Evolutionary conservation across 1,140 invertebrate genomes (phyloP).

Genomic region (Cotesia chilonis): DNA sequence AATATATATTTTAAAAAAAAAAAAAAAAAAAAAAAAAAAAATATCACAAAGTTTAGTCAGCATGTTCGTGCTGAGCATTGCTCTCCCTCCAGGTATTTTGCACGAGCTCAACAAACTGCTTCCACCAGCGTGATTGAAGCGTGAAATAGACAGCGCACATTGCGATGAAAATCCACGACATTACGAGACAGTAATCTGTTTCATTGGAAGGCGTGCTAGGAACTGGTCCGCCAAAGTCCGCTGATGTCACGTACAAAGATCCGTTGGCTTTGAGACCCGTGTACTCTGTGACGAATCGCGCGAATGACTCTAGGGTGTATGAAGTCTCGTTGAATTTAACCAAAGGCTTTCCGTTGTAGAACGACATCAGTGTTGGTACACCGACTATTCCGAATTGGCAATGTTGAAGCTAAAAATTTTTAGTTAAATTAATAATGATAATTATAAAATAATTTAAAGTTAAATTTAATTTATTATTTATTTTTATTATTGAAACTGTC

Average conservation of each 20-base stretch:
- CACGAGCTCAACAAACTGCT: conserved; percentile 82
- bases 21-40: conserved; percentile 19
- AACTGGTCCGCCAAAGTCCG: conserved; percentile 83
- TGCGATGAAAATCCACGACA: conserved; percentile 88
- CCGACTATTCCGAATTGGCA: conserved; percentile 93
- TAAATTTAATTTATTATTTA: too few species aligned
- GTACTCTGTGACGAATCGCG: conserved; percentile 81
- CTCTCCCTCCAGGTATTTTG: conserved; percentile 91
- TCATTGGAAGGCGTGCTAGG: conserved; percentile 75
- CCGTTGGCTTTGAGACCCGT: conserved; percentile 76
- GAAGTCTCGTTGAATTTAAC: conserved; percentile 88
- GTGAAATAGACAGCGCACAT: conserved; percentile 81
- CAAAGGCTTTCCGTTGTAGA: conserved; percentile 88
- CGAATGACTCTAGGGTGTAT: conserved; percentile 81
- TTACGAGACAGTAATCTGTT: conserved; percentile 82
- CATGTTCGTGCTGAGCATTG: conserved; percentile 84
- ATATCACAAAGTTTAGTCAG: conserved; percentile 57
- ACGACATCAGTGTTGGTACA: conserved; percentile 89
- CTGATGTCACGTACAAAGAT: conserved; percentile 75
- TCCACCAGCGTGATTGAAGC: conserved; percentile 80
- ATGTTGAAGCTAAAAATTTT: conserved; percentile 77
- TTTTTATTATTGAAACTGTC: too few species aligned
- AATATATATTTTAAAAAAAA: background rate
- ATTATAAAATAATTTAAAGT: background rate
- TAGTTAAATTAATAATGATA: conserved; percentile 29